Evolutionary conservation across 2,888 invertebrate species (phyloP).

Genomic region (Drosophila monieri): DNA sequence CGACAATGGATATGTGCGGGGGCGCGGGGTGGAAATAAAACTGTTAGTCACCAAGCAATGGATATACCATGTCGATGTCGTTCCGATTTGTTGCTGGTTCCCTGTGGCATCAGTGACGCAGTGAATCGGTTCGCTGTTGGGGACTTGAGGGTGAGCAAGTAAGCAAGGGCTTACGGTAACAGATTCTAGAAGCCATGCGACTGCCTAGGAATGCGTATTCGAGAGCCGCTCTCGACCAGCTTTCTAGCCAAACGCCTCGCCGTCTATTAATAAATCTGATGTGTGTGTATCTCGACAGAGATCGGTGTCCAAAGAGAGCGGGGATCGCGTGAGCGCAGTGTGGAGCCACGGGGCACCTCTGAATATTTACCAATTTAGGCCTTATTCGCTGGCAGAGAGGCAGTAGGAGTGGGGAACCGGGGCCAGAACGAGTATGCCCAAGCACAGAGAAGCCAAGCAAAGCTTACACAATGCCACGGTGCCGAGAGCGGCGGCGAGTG

Average conservation of each 20-base stretch:
- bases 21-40: neutral
- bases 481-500: constrained; percentile 1
- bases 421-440: neutral
- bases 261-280: constrained; percentile 76
- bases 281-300: constrained; percentile 66
- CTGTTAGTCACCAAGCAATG: constrained; percentile 1
- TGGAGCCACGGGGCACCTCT: constrained; percentile 7
- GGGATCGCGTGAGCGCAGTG: constrained; percentile 12
- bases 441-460: constrained; percentile 43
- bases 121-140: neutral
- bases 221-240: constrained; percentile 36
- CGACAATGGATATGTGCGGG: neutral
- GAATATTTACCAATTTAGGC: constrained; percentile 65
- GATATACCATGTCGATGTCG: neutral
- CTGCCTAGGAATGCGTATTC: constrained; percentile 42
- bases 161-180: constrained; percentile 44
- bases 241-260: constrained; percentile 36
- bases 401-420: neutral
- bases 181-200: constrained; percentile 69
- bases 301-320: constrained; percentile 39
- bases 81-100: constrained; percentile 23
- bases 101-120: constrained; percentile 15
- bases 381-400: constrained; percentile 41
- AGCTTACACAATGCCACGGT: constrained; percentile 26
- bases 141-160: constrained; percentile 41